phyloP scores from a whole-genome alignment of 2,888 invertebrate species.

The Dilophus febrilis region DNA sequence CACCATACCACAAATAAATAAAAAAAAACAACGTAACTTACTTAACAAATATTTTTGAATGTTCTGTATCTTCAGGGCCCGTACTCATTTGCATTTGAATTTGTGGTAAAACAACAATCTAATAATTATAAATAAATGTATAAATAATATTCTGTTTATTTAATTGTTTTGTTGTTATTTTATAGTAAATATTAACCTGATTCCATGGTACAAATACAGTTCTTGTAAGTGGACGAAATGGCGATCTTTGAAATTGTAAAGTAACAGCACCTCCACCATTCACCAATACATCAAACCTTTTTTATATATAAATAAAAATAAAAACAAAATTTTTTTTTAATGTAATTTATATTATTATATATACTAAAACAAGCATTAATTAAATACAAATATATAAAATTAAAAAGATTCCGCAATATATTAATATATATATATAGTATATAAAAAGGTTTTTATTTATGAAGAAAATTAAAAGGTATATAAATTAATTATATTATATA shows the following conservation, averaged over 20 bases:
- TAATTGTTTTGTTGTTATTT: neutral
- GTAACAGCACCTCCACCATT: slow-evolving; percentile 98
- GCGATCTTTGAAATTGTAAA: slow-evolving; percentile 87
- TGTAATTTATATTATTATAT: no score
- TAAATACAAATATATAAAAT: no score
- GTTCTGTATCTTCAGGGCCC: slow-evolving; percentile 52
- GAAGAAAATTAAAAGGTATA: no score
- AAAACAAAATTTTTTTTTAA: neutral
- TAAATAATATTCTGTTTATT: no score
- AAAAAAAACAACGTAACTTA: no score
- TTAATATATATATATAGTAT: no score
- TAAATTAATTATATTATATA: no score
- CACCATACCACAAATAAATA: no score
- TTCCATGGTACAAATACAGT: slow-evolving; percentile 96
- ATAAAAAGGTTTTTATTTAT: no score
- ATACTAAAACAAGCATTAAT: no score
- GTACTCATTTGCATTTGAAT: slow-evolving; percentile 72
- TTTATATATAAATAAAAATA: slow-evolving; percentile 7
- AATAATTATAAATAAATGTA: neutral
- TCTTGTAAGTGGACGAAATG: slow-evolving; percentile 73
- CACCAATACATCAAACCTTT: slow-evolving; percentile 94
- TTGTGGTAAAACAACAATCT: slow-evolving; percentile 78
- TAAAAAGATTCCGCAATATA: no score
- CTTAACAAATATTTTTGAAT: slow-evolving; percentile 26
- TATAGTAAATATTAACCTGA: slow-evolving; percentile 31